These are phyloP conservation scores for Magallana angulata DNA, from an alignment of 1,140 invertebrate species.

Conservation along the genomic window DNA sequence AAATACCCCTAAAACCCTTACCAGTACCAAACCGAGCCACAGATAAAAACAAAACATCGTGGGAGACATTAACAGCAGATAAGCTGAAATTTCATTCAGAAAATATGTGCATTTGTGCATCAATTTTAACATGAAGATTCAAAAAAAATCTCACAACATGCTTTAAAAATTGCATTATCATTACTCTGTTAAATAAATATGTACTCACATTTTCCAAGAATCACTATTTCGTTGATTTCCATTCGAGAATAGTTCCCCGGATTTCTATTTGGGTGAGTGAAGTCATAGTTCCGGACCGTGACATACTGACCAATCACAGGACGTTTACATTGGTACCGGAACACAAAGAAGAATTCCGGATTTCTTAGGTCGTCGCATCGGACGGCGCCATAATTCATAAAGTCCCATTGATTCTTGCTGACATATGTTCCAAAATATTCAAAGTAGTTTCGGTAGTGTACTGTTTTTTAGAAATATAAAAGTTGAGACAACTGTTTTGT, in stretches of 20 bases:
- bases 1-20: no score
- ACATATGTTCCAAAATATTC: conserved; percentile 52
- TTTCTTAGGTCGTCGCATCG: conserved; percentile 48
- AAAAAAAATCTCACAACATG: no score
- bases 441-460: conserved; percentile 40
- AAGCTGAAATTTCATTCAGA: no score
- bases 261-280: conserved; percentile 17
- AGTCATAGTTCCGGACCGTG: conserved; percentile 49
- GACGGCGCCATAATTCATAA: conserved; percentile 45
- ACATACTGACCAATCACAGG: conserved; percentile 51
- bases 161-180: no score
- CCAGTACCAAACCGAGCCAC: no score
- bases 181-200: no score
- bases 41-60: no score
- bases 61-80: no score
- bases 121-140: no score
- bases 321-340: conserved; percentile 48
- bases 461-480: background rate
- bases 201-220: conserved; percentile 41
- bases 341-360: conserved; percentile 1
- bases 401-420: conserved; percentile 54
- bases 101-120: no score
- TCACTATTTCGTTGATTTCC: conserved; percentile 36
- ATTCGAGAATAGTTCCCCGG: background rate
- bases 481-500: no score